These are phyloP conservation scores for Holothuria scabra DNA, from an alignment of 53 echinoderm and acorn worm genomes.

Conservation along the genomic window DNA sequence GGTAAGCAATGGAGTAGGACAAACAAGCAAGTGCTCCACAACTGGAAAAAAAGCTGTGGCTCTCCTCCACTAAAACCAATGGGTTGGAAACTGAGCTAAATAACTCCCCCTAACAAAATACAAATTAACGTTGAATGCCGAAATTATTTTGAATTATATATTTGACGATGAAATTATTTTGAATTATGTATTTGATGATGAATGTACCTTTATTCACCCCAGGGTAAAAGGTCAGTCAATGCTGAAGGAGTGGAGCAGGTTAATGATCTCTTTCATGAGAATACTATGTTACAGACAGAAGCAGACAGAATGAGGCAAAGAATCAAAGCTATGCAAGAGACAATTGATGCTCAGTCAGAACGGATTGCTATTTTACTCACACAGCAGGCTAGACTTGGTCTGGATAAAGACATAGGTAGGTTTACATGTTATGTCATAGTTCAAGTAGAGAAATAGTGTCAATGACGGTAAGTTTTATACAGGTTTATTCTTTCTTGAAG, in stretches of 20 bases:
- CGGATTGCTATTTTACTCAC: conserved; percentile 80
- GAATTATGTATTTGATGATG: neutral
- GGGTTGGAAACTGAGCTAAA: too few relatives aligned
- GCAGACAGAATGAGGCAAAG: conserved; percentile 72
- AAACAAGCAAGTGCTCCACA: too few relatives aligned
- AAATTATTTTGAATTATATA: neutral
- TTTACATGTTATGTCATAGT: too few relatives aligned
- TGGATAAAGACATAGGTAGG: neutral
- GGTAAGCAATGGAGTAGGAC: too few relatives aligned
- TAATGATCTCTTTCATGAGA: conserved; percentile 98
- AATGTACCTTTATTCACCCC: conserved; percentile 20
- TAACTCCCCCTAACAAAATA: too few relatives aligned
- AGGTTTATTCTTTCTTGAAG: too few relatives aligned
- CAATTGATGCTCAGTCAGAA: conserved; percentile 86
- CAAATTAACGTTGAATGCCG: too few relatives aligned
- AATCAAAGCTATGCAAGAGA: conserved; percentile 93
- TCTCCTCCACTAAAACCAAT: too few relatives aligned
- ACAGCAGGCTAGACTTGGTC: conserved; percentile 70
- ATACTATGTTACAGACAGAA: conserved; percentile 96
- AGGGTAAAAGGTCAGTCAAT: conserved; percentile 89
- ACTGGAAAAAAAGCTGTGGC: too few relatives aligned
- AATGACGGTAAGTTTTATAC: too few relatives aligned
- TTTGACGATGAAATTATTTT: neutral
- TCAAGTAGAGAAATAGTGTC: too few relatives aligned
- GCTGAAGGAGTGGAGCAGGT: conserved; percentile 94